These are phyloP conservation scores for Kryphioiulus occultus DNA, from an alignment of 2,888 invertebrate genomes.

Conservation along the genomic window DNA sequence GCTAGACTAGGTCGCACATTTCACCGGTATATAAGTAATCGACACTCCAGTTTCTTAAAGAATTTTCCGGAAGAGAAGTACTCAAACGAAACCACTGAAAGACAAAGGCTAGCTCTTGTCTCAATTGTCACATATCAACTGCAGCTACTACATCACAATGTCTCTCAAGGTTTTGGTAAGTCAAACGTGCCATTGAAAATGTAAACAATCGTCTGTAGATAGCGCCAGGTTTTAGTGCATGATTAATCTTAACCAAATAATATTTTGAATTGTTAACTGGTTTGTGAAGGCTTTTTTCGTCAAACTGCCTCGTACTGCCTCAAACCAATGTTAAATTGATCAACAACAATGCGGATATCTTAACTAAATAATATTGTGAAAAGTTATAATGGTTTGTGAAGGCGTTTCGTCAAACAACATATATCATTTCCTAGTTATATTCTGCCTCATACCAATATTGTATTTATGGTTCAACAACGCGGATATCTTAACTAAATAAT, in stretches of 20 bases:
- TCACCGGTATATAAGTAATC: conserved; percentile 37
- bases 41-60: conserved; percentile 33
- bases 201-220: neutral
- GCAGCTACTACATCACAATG: conserved; percentile 39
- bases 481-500: no score
- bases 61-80: conserved; percentile 35
- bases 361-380: neutral
- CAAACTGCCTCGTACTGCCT: no score
- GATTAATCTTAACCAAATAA: neutral
- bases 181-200: neutral
- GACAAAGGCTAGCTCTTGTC: neutral
- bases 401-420: no score
- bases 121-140: conserved; percentile 39
- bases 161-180: conserved; percentile 44
- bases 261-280: neutral
- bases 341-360: no score
- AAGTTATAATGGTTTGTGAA: neutral
- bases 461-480: no score
- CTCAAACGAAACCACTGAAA: conserved; percentile 17
- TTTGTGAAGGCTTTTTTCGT: neutral
- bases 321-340: no score
- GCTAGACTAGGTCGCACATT: conserved; percentile 39
- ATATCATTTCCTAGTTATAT: no score
- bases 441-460: no score
- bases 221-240: neutral